Base-by-base conservation (phyloP, 2,797 vertebrate species). In the Semotilus atromaculatus region DNA sequence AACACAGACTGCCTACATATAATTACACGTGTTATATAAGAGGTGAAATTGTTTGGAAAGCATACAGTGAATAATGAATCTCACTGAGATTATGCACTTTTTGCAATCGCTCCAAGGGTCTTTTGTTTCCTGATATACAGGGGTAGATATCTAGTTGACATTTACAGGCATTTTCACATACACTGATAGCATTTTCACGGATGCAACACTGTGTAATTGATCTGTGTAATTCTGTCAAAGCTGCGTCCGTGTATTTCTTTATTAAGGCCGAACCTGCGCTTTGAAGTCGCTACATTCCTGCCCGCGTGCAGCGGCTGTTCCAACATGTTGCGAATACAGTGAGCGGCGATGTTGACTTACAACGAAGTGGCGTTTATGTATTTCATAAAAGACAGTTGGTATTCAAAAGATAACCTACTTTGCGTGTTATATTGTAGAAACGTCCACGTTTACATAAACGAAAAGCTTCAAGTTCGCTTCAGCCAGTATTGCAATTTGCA, bases 241-340 rank as follows among this genome's bases (percentile, higher is more conserved):
- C 89, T 45, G 43, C 80, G 88, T 85, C 85, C 68, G 82, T 82
- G 66, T 72, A 11, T 13, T 81, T 90, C 89, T 90, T 91, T 89
- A 83, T 88, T 89, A 89, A 93, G 86, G 88, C 91, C 91, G 62
- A 90, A 70, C n/a, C 45, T 88, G 86, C 81, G 84, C 87, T 87
- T 81, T 85, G 58, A 91, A 92, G 95, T 94, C 94, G 92, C 92
- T 91, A 92, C 97, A 98, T 98, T 97, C 97, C 97, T 96, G 93
- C 90, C 92, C 87, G 92, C 90, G 84, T 92, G 92, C 91, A 93
- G 94, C 95, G 93, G 96, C 96, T 97, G 97, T 97, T 96, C 95
- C 93, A 94, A 97, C 97, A 97, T 95, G 97, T 96, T 96, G 93
- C 94, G 94, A 95, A 94, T 91, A 93, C 70, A 64, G 29, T 18